A percentile compares a stretch with the other conserved stretches of the same genome.
Evolutionary conservation across 2,797 vertebrate genomes (phyloP).

Genomic region (Agapornis canus): DNA sequence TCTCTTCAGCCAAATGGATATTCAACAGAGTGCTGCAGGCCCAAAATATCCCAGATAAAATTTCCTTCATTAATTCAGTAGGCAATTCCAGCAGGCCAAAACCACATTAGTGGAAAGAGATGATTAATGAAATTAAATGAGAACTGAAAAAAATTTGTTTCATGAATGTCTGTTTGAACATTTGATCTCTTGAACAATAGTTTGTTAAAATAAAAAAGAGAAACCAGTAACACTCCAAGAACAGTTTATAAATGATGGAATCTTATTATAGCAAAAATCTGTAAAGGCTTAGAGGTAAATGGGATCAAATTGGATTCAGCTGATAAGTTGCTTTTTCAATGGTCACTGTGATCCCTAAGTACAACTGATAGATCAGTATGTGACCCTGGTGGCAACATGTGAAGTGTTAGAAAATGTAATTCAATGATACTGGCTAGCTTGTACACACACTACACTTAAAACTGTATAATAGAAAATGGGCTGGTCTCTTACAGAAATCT

Average conservation of each 20-base stretch:
- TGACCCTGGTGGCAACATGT: not conserved
- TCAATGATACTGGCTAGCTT: not conserved
- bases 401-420: not conserved
- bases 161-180: not conserved
- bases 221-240: not conserved
- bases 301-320: not conserved
- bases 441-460: not conserved
- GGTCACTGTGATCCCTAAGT: not conserved
- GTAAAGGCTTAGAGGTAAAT: not conserved
- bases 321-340: not conserved
- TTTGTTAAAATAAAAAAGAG: not conserved
- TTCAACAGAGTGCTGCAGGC: not conserved
- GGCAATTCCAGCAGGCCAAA: not conserved
- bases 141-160: not conserved
- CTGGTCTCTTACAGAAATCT: not conserved
- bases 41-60: not conserved
- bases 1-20: not conserved
- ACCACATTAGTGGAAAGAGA: not conserved
- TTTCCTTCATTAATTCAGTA: not conserved
- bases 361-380: accelerated
- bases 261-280: not conserved
- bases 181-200: not conserved
- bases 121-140: not conserved
- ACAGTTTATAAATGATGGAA: not conserved
- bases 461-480: not conserved